Percentiles rank a stretch among this genome's conserved stretches.
phyloP scores from a whole-genome alignment of 1,140 invertebrate genomes.

The Leguminivora glycinivorella region DNA sequence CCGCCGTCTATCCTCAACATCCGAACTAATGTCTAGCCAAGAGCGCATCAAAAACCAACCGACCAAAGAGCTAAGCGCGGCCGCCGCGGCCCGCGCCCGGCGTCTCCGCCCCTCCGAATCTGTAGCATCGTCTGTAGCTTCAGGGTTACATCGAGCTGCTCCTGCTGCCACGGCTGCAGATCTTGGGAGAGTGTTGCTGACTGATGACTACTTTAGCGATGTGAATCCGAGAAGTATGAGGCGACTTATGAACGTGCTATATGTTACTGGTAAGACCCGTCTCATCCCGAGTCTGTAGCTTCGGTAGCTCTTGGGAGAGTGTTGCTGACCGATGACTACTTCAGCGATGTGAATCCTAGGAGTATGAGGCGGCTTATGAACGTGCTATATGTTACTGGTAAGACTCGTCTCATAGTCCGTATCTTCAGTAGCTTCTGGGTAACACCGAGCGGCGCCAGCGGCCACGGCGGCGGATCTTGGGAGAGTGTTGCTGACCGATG shows the following conservation, averaged over 20 bases:
- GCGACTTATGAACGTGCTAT: conserved; percentile 97
- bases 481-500: conserved; percentile 93
- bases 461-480: conserved; percentile 63
- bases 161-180: conserved; percentile 62
- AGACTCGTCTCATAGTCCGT: too few species aligned
- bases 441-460: conserved; percentile 83
- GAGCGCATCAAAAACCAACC: conserved; percentile 75
- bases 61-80: conserved; percentile 49
- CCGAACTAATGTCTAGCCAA: conserved; percentile 87
- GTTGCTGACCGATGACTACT: conserved; percentile 96
- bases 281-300: conserved; percentile 94
- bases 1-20: conserved; percentile 88
- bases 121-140: conserved; percentile 93
- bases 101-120: conserved; percentile 91
- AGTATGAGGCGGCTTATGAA: conserved; percentile 97
- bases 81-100: conserved; percentile 60
- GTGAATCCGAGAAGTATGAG: conserved; percentile 98
- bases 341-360: conserved; percentile 97
- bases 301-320: conserved; percentile 83
- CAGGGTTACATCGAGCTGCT: conserved; percentile 87
- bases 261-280: conserved; percentile 91
- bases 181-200: conserved; percentile 86
- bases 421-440: conserved; percentile 93
- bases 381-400: too few species aligned
- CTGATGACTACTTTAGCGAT: conserved; percentile 98